Conservation (phyloP, 2,113 vertebrate genomes). For the Festucalex cinctus region DNA sequence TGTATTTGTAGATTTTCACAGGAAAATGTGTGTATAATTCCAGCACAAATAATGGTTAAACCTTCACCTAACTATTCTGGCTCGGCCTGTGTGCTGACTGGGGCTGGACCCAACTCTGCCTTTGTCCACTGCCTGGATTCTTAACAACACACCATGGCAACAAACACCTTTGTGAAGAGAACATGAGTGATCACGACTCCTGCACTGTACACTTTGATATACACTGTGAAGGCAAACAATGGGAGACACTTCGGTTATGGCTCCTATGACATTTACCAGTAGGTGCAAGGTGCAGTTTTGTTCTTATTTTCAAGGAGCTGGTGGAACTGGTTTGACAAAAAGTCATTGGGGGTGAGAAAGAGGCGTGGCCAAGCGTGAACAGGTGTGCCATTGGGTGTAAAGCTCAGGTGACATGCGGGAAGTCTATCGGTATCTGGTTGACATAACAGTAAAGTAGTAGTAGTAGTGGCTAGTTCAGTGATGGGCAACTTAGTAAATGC, state of each 20-base stretch:
- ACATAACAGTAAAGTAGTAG: no score
- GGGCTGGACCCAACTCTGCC: conserved; percentile 13
- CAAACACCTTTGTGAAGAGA: conserved; percentile 14
- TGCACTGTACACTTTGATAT: conserved; percentile 29
- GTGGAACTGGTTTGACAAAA: not conserved
- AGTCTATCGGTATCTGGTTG: not conserved
- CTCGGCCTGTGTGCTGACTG: conserved; percentile 15
- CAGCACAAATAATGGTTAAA: conserved; percentile 29
- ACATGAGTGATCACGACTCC: conserved; percentile 20
- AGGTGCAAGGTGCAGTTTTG: not conserved
- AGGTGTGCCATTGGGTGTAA: conserved; percentile 1
- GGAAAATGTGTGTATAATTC: conserved; percentile 19
- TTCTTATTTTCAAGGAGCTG: not conserved
- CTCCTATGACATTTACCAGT: conserved; percentile 33
- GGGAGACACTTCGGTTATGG: conserved; percentile 14
- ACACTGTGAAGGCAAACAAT: conserved; percentile 35
- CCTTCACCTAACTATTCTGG: conserved; percentile 18
- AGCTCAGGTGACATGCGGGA: not conserved
- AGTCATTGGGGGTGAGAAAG: not conserved
- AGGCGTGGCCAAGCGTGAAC: conserved; percentile 1
- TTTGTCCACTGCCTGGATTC: conserved; percentile 31
- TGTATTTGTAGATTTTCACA: conserved; percentile 28
- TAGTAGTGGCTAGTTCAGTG: not conserved
- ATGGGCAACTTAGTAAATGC: no score
- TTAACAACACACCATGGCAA: conserved; percentile 35